These are phyloP conservation scores for Phlogophora meticulosa DNA, from an alignment of 2,888 invertebrate genomes.

Conservation along the genomic window DNA sequence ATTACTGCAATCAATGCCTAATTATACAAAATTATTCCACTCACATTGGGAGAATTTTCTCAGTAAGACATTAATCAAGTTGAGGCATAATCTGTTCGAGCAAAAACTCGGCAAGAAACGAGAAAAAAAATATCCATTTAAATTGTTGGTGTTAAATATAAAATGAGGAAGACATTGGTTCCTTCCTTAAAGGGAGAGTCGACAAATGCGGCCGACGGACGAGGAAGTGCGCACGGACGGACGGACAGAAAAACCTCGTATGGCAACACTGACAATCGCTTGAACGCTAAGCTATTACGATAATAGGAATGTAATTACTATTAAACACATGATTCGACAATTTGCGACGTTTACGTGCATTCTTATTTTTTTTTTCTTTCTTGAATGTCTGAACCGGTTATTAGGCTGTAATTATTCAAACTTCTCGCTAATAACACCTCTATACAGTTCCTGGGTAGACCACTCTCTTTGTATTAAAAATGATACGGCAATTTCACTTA, in stretches of 20 bases:
- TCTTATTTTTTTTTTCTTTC: slow-evolving; percentile 27
- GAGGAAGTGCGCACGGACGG: slow-evolving; percentile 71
- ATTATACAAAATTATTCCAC: slow-evolving; percentile 59
- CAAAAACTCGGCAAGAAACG: slow-evolving; percentile 54
- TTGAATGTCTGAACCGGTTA: slow-evolving; percentile 28
- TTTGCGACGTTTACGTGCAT: slow-evolving; percentile 42
- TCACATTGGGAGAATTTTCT: slow-evolving; percentile 63
- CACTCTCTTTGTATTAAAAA: slow-evolving; percentile 7
- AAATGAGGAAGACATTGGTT: slow-evolving; percentile 72
- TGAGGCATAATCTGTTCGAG: slow-evolving; percentile 61
- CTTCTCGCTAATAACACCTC: slow-evolving; percentile 35
- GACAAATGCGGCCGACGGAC: slow-evolving; percentile 66
- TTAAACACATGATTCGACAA: slow-evolving; percentile 46
- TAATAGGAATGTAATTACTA: slow-evolving; percentile 59
- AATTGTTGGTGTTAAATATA: slow-evolving; percentile 66
- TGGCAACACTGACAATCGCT: slow-evolving; percentile 43
- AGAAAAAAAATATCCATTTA: slow-evolving; percentile 61
- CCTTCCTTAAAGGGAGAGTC: slow-evolving; percentile 74
- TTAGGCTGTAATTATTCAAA: slow-evolving; percentile 34
- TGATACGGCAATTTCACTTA: not conserved
- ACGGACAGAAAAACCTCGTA: slow-evolving; percentile 61
- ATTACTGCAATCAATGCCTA: slow-evolving; percentile 59
- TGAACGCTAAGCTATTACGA: slow-evolving; percentile 51
- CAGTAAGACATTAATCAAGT: slow-evolving; percentile 67
- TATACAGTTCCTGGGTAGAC: slow-evolving; percentile 15